A percentile compares a stretch with the other conserved stretches of the same genome.
Conservation (phyloP, 2,797 vertebrate genomes). For the Poeciliopsis turneri region DNA sequence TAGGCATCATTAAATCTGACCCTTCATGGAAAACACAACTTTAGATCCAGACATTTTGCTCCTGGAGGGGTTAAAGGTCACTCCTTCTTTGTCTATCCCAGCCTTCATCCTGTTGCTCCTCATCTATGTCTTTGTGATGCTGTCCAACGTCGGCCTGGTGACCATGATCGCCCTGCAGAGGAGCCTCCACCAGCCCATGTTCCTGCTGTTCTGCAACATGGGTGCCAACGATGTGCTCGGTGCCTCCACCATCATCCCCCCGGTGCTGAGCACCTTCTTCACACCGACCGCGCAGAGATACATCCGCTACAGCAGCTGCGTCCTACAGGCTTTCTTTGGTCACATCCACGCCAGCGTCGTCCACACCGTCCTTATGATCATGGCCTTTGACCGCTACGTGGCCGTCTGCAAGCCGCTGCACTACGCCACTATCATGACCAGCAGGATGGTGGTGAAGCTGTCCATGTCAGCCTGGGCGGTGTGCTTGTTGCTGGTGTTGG, state of each 20-base stretch:
- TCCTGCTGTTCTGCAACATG: constrained; percentile 29
- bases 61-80: constrained; percentile 25
- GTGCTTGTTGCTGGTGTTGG: constrained; percentile 57
- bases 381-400: constrained; percentile 85
- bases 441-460: constrained; percentile 68
- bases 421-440: constrained; percentile 75
- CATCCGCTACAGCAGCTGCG: constrained; percentile 15
- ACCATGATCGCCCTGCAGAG: constrained; percentile 39
- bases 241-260: constrained; percentile 4
- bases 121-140: constrained; percentile 28
- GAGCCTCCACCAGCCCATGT: constrained; percentile 28
- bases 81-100: not conserved
- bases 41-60: not conserved
- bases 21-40: constrained; percentile 21
- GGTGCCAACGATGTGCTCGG: constrained; percentile 12
- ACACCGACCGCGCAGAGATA: not conserved
- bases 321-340: constrained; percentile 78
- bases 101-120: constrained; percentile 15
- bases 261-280: not conserved
- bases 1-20: no score
- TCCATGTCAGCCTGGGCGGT: constrained; percentile 46
- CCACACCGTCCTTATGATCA: constrained; percentile 82
- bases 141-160: constrained; percentile 64
- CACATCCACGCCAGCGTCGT: constrained; percentile 76
- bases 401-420: constrained; percentile 83